Conservation (phyloP, 2,888 invertebrate species). For the Drosophila longiperda region DNA sequence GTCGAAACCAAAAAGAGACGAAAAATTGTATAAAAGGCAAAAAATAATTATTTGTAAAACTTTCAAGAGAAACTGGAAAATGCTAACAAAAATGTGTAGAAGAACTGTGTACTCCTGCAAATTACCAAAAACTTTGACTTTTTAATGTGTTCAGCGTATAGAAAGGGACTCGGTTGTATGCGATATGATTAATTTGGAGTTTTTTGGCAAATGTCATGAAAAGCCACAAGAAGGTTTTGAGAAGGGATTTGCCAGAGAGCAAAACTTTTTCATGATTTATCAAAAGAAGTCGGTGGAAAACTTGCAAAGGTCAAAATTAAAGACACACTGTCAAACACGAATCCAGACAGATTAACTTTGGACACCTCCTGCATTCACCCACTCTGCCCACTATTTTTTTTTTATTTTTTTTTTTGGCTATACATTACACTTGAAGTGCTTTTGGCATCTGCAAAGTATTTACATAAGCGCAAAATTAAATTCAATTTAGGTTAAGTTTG, state of each 20-base stretch:
- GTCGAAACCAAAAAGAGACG: too few species aligned
- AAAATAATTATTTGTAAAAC: background rate
- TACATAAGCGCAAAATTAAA: slow-evolving; percentile 43
- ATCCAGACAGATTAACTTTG: background rate
- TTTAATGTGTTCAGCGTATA: background rate
- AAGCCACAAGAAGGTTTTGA: background rate
- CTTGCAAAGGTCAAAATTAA: background rate
- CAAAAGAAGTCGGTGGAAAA: background rate
- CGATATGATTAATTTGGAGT: slow-evolving; percentile 21
- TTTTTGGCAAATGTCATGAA: background rate
- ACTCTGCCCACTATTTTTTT: too few species aligned
- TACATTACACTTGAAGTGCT: slow-evolving; percentile 1
- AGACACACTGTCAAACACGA: slow-evolving; percentile 1
- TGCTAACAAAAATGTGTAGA: background rate
- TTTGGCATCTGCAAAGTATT: slow-evolving; percentile 13
- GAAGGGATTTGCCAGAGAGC: too few species aligned
- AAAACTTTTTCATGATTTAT: slow-evolving; percentile 14
- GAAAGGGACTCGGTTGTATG: background rate
- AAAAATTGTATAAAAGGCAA: background rate
- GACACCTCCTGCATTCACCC: background rate
- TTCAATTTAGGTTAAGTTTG: slow-evolving; percentile 25
- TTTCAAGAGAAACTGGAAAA: background rate
- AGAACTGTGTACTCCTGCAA: background rate
- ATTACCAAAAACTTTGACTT: background rate
- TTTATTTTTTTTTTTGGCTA: background rate